These are phyloP conservation scores for Carassius auratus DNA, from an alignment of 2,113 vertebrate genomes.

Conservation along the genomic window DNA sequence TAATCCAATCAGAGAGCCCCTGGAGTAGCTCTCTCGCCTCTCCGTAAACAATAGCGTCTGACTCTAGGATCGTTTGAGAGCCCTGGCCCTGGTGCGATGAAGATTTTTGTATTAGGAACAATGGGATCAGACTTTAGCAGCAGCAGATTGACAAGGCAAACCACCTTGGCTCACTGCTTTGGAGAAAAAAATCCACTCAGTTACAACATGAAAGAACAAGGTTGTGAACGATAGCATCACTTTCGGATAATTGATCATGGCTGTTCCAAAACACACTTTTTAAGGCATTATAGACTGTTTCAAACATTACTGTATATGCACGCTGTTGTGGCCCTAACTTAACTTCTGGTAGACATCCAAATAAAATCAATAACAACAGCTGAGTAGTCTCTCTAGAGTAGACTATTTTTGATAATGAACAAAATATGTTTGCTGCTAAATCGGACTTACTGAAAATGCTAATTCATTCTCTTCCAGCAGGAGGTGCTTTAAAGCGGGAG, in stretches of 20 bases:
- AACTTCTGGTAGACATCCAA: no score
- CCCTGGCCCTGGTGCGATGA: conserved; percentile 30
- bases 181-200: neutral
- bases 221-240: neutral
- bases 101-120: conserved; percentile 71
- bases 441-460: no score
- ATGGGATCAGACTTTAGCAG: conserved; percentile 87
- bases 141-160: conserved; percentile 52
- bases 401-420: no score
- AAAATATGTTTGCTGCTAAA: no score
- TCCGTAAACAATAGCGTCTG: conserved; percentile 84
- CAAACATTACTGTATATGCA: no score
- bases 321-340: no score
- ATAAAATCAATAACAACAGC: no score
- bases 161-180: neutral
- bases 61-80: conserved; percentile 83
- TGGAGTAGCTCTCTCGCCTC: conserved; percentile 83
- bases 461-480: no score
- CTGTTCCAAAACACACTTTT: neutral
- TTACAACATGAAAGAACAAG: neutral
- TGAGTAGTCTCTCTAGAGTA: no score
- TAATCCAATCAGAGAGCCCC: conserved; percentile 98
- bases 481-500: no score
- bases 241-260: neutral
- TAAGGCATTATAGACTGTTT: neutral